Evolutionary conservation across 2,113 vertebrate genomes (phyloP), one percentile per base, ranked within the genome.

Genomic region (Desmodus rotundus): DNA sequence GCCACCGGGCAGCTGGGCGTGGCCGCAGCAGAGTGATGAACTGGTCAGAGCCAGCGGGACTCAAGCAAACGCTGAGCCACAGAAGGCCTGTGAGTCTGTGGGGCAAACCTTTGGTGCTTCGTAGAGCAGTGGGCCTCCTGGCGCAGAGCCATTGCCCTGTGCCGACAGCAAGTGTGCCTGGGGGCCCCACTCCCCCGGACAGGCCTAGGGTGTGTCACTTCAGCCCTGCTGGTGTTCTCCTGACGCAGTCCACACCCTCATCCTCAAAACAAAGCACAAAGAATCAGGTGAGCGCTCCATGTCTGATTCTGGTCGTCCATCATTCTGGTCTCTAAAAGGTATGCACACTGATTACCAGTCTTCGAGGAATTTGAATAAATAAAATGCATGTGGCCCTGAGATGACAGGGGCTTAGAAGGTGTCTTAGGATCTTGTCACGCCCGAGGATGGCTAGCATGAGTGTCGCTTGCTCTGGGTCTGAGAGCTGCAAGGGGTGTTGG

Each of bases 261-360:
- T 45, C 28, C 24, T 76, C 58, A 54, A 76, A 36, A 11, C 84
- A 88, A 94, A 93, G 20, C 33, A 38, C 26, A 45, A 76, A 56
- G 50, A 58, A 19, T 82, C 78, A n/a, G 63, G 16, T 76, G 52
- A 86, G 82, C 9, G 14, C 6, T n/a, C 38, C 20, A 0, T 54
- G 24, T 77, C 24, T 43, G 61, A 56, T 43, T 33, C 31, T 28
- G 31, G 36, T 22, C 33, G 43, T 50, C 19, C 16, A 26, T 24
- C 5, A 2, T 9, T 61, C 67, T 61, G 28, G 31, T 72, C 11
- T 77, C 41, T 26, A 63, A 36, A 36, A 45, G 15, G 19, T 52
- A 78, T 0, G 0, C 7, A 26, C 74, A 28, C 0, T 0, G 19
- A 41, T 82, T 4, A 17, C 36, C 26, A 63, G 8, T 17, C 58